A percentile compares a stretch with the other conserved stretches of the same genome.
These are phyloP conservation scores for Linnaemya tessellans DNA, from an alignment of 2,888 invertebrate species.

Conservation along the genomic window DNA sequence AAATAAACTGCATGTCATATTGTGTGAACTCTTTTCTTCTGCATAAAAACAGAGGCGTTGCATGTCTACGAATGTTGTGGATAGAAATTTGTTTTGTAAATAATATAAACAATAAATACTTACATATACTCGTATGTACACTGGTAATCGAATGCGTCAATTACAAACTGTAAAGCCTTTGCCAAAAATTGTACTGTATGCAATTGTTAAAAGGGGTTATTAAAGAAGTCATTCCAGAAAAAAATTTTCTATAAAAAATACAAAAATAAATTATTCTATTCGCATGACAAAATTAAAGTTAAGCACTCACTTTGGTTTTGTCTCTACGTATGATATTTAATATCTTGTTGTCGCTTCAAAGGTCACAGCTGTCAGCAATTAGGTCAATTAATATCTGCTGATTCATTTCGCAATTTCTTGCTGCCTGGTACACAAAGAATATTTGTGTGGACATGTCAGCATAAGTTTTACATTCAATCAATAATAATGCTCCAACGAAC, in stretches of 20 bases:
- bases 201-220: not conserved
- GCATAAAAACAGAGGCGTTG: constrained; percentile 31
- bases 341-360: not conserved
- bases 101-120: not conserved
- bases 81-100: not conserved
- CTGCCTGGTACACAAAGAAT: not conserved
- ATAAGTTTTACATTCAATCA: not conserved
- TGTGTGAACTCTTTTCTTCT: constrained; percentile 11
- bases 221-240: not conserved
- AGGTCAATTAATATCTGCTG: constrained; percentile 2
- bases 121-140: no score
- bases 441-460: not conserved
- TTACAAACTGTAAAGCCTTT: not conserved
- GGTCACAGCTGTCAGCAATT: not conserved
- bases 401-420: not conserved
- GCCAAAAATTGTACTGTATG: not conserved
- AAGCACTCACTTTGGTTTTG: not conserved
- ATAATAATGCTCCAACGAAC: no score
- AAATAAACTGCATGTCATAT: constrained; percentile 17
- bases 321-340: not conserved
- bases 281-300: not conserved
- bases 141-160: not conserved
- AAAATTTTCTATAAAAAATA: not conserved
- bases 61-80: not conserved
- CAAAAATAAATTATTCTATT: not conserved